Evolutionary conservation across 2,797 vertebrate genomes (phyloP).

Genomic region (Euthynnus affinis): DNA sequence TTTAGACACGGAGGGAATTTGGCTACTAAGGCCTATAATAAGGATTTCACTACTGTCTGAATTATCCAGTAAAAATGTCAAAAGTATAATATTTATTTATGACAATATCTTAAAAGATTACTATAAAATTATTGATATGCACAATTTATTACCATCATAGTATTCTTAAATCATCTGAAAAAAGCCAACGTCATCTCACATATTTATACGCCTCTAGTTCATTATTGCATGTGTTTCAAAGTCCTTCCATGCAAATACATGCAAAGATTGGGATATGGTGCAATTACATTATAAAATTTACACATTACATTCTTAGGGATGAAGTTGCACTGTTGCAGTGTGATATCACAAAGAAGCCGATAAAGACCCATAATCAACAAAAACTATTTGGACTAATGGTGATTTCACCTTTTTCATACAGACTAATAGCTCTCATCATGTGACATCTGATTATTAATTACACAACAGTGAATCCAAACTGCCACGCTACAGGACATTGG

Average conservation of each 20-base stretch:
- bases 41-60: background rate
- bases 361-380: background rate
- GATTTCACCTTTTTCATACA: conserved; percentile 47
- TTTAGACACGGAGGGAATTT: background rate
- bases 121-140: background rate
- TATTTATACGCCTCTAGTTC: too few relatives aligned
- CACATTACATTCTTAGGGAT: too few relatives aligned
- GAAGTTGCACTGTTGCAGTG: background rate
- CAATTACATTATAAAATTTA: background rate
- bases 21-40: background rate
- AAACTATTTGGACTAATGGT: conserved; percentile 17
- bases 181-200: too few relatives aligned
- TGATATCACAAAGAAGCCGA: background rate
- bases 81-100: too few relatives aligned
- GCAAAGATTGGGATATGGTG: background rate
- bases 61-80: too few relatives aligned
- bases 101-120: background rate
- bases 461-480: conserved; percentile 46
- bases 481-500: conserved; percentile 34
- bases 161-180: background rate
- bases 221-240: background rate
- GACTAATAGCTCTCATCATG: conserved; percentile 47
- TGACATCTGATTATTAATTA: conserved; percentile 55
- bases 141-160: too few relatives aligned
- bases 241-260: background rate